Conservation (phyloP, 1,140 invertebrate genomes). For the Hycleus cichorii region DNA sequence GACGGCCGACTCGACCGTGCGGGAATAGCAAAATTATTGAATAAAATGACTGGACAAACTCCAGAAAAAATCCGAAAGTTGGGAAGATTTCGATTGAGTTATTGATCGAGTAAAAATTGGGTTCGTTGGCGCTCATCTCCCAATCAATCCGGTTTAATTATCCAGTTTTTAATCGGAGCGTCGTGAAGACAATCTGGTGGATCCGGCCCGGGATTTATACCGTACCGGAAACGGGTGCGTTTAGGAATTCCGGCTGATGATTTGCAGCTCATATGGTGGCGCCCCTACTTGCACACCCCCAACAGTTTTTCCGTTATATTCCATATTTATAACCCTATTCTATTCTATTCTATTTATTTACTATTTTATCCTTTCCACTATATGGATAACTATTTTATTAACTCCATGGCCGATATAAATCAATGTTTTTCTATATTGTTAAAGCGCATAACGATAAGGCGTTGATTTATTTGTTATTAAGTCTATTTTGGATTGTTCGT, state of each 20-base stretch:
- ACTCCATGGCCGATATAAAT: conserved; percentile 26
- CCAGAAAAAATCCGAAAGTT: too few species aligned
- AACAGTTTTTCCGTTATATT: conserved; percentile 12
- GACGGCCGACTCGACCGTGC: too few species aligned
- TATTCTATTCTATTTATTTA: not conserved
- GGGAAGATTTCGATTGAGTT: too few species aligned
- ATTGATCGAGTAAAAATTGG: too few species aligned
- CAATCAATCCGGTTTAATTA: too few species aligned
- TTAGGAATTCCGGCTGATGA: conserved; percentile 34
- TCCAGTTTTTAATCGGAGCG: too few species aligned
- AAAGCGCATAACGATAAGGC: conserved; percentile 28
- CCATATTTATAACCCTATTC: not conserved
- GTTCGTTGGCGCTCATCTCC: too few species aligned
- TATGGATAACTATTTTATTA: conserved; percentile 21
- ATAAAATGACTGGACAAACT: too few species aligned
- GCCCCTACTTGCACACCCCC: conserved; percentile 13
- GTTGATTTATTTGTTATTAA: conserved; percentile 21
- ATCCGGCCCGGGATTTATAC: conserved; percentile 22
- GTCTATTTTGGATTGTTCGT: not conserved
- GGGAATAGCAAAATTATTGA: too few species aligned
- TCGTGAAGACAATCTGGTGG: conserved; percentile 27
- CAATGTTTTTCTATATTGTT: conserved; percentile 23
- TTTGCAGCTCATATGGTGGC: conserved; percentile 25
- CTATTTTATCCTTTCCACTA: conserved; percentile 11
- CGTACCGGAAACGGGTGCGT: conserved; percentile 30